Evolutionary conservation across 2,888 invertebrate genomes (phyloP), one percentile per base, ranked within the genome.

Genomic region (Chrysolina americana): DNA sequence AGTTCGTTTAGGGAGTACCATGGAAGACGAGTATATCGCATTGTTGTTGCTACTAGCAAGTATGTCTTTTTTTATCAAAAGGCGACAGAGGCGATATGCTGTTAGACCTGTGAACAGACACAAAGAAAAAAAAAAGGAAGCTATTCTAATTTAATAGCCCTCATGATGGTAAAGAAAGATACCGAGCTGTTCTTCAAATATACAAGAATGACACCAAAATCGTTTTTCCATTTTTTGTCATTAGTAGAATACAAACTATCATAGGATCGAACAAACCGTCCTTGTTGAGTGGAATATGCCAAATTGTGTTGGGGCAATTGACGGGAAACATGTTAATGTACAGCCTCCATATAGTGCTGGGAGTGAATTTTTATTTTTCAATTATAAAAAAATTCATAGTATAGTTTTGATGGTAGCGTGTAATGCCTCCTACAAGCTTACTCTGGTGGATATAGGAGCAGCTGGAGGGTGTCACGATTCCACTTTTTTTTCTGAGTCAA

Each of bases 291-390:
- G 59, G 59, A 59, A 59, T 11, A 59, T 59, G 59, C 21, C 59
- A 28, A 59, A 59, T 23, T 59, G 59, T 59, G 59, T 59, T 6
- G 59, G 59, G 23, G 59, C 59, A 59, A 59, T 59, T 15, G 59
- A 59, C 19, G 21, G 59, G 6, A 59, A 59, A 21, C 59, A 59
- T 59, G 21, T 59, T 21, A 23, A 59, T 59, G 28, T 59, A 53
- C 53, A 53, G 53, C 8, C 53, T 53, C 53, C 44, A 44, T 44
- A 44, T 44, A 44, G 8, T 44, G 44, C 44, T 44, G 44, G 44
- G 44, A 44, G 44, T 9, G 44, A 13, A 13, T 44, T 44, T 13
- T 44, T 44, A 5, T 13, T n/a, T n/a, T n/a, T n/a, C n/a, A 5
- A 44, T 44, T 44, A 8, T 13, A 13, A 44, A 44, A 44, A 44